Evolutionary conservation across 2,113 vertebrate species (phyloP), one percentile per base, ranked within the genome.

Genomic region (Calyptomena viridis): DNA sequence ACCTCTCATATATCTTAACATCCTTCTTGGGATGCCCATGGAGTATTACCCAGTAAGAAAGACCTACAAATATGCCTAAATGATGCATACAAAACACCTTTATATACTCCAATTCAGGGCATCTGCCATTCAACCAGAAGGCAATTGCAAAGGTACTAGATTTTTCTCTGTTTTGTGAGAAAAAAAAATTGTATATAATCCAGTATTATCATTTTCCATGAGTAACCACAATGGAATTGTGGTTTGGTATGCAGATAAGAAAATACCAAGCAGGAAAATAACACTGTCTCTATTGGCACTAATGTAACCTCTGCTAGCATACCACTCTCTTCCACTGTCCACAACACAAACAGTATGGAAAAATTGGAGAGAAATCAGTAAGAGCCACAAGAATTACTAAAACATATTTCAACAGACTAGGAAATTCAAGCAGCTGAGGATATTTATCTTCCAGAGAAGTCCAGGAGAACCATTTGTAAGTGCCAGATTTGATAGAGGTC

Each of bases 371-470:
- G n/a, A 74, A 39, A 63, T 81, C 83, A 92, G 0, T 31, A 62
- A 39, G 21, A 93, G 33, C 72, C 72, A 80, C 79, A 84, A 56
- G 63, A 90, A 82, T 50, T 59, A 91, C 53, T 91, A 62, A 87
- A 90, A 52, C 23, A 33, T 37, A 66, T 85, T 87, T 85, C 56
- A 62, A 16, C 35, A 75, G 50, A 84, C 59, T 56, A 77, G 39
- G 72, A 92, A 89, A 92, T 84, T 67, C 74, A 91, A 95, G 69
- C 47, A 91, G 77, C 56, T 92, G 30, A 71, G 30, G 63, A 42
- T 74, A 93, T 84, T 95, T 88, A 66, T 66, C 35, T 89, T 72
- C 55, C 33, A 33, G 12, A 93, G 33, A 72, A 92, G 62, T 49
- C 63, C 66, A 62, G 72, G n/a, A 60, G 53, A 88, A 86, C 46